phyloP scores from a whole-genome alignment of 2,888 invertebrate species.

The Drosophila silvestris region DNA sequence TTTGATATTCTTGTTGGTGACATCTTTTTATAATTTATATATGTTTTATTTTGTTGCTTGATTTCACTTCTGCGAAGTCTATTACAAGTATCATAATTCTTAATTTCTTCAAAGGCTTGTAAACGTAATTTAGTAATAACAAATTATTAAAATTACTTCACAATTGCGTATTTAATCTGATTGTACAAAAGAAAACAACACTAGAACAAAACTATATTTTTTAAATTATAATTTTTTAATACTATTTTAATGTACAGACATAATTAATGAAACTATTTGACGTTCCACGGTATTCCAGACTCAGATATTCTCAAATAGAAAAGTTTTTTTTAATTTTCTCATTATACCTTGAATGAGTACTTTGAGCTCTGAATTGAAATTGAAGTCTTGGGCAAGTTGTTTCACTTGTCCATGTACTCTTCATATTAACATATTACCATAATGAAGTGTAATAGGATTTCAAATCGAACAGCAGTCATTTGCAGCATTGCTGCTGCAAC shows the following conservation, averaged over 20 bases:
- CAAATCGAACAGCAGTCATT: slow-evolving; percentile 3
- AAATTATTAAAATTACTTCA: not conserved
- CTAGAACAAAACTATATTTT: not conserved
- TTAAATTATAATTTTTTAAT: not conserved
- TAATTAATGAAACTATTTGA: not conserved
- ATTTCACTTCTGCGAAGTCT: not conserved
- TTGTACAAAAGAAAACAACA: not conserved
- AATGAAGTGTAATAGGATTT: slow-evolving; percentile 39
- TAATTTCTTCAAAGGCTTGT: not conserved
- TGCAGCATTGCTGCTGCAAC: not conserved
- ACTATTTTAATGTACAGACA: not conserved
- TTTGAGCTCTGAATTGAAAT: slow-evolving; percentile 13
- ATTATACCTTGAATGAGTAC: slow-evolving; percentile 5
- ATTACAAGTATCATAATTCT: not conserved
- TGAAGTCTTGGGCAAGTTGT: not conserved
- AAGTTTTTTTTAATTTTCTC: not conserved
- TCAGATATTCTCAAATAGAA: too few relatives aligned
- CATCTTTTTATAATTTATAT: not conserved
- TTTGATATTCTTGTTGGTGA: not conserved
- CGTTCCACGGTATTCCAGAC: not conserved
- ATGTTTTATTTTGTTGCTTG: not conserved
- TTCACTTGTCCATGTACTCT: slow-evolving; percentile 5
- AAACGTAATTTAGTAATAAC: not conserved
- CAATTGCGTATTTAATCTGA: not conserved
- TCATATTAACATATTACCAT: slow-evolving; percentile 25